phyloP scores from a whole-genome alignment of 2,113 vertebrate genomes.

The Notarius lentiginosus region DNA sequence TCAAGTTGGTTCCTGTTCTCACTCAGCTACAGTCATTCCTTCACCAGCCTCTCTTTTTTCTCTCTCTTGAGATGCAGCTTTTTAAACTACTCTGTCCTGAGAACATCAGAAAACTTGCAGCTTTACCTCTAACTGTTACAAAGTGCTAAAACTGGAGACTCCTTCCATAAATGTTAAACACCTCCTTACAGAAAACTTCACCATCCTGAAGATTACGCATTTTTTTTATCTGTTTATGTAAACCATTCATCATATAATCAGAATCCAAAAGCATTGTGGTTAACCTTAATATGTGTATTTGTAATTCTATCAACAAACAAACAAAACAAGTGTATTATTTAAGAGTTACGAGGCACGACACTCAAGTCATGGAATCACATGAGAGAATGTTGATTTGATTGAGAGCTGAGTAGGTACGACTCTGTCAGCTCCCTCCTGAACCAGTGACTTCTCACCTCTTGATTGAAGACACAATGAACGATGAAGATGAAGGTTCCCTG shows the following conservation, averaged over 20 bases:
- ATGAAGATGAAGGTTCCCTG: slow-evolving; percentile 15
- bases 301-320: not conserved
- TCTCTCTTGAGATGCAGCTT: too few species aligned
- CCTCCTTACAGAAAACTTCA: not conserved
- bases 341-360: not conserved
- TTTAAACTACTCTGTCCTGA: too few species aligned
- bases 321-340: too few species aligned
- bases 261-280: not conserved
- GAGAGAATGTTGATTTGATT: not conserved
- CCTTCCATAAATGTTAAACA: not conserved
- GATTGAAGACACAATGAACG: slow-evolving; percentile 13
- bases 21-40: not conserved
- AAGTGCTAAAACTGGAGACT: not conserved
- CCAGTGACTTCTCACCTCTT: not conserved
- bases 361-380: not conserved
- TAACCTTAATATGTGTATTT: not conserved
- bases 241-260: not conserved
- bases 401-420: not conserved
- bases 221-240: not conserved
- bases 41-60: not conserved
- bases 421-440: not conserved
- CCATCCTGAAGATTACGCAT: not conserved
- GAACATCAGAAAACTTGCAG: not conserved
- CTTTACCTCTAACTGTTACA: not conserved
- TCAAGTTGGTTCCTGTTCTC: too few species aligned